Base-by-base conservation (phyloP, 2,888 invertebrate species). In the Gortyna flavago region DNA sequence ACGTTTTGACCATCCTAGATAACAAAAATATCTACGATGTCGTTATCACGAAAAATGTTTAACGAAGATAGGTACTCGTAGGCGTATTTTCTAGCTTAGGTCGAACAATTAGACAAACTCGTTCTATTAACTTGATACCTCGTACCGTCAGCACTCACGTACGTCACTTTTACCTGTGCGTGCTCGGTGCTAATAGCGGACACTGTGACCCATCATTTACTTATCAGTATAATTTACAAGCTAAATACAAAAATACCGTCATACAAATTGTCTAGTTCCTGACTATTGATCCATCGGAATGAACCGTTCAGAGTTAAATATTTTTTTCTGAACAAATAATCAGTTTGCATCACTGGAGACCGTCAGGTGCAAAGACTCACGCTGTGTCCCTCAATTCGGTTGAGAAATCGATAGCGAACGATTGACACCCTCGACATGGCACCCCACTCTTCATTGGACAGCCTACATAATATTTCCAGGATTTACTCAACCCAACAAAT, bases 261-360 rank as follows among this genome's bases (percentile, higher is more conserved):
- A 41, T 57, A 13, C 9, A 70, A 83, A 81, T 72, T 72, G 54
- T 8, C 32, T 57, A 57, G 38, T 78, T 83, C 79, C 81, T 68
- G 35, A 51, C 83, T 54, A 61, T 29, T 76, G 77, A 68, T 48
- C 48, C 44, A 57, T 61, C 29, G 72, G 72, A 81, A 78, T 69
- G 61, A 54, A 29, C 54, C 25, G 61, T 66, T 78, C 61, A 69
- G 0, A 69, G 51, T 61, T 35, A 41, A 51, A 64, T 68, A 18
- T 70, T 48, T 68, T 54, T 64, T 66, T 29, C 48, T 38, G 3
- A 61, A 78, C 29, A 83, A 72, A 72, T 72, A 69, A 69, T 38
- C 54, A 61, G 69, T 69, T 77, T 62, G 61, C 77, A 6, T 77
- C 61, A 57, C 18, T 57, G 77, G 35, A 35, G 25, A 70, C 48